Evolutionary conservation across 2,797 vertebrate species (phyloP).

Genomic region (Streptopelia turtur): DNA sequence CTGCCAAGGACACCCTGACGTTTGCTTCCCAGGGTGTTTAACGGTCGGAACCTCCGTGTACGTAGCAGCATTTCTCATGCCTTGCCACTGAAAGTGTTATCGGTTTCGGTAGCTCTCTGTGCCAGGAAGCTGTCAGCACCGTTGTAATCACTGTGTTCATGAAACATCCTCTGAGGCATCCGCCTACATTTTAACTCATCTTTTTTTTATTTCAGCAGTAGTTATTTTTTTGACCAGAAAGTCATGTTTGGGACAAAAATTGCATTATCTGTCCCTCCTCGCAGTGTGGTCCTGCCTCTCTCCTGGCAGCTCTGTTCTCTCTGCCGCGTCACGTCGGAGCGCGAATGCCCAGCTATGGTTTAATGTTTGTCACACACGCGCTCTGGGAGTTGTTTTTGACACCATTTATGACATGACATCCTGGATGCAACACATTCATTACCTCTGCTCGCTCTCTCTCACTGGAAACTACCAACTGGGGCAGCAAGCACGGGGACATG

Average conservation of each 20-base stretch:
- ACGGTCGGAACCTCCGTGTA: background rate
- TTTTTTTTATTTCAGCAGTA: background rate
- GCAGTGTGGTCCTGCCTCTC: background rate
- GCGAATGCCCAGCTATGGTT: background rate
- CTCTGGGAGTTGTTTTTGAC: background rate
- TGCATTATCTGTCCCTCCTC: background rate
- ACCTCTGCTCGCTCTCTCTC: background rate
- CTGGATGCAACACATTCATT: background rate
- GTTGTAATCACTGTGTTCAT: conserved; percentile 5
- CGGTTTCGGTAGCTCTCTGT: background rate
- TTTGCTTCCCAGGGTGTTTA: accelerated
- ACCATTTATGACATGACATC: background rate
- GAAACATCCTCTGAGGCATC: background rate
- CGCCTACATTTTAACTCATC: background rate
- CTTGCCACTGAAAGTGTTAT: background rate
- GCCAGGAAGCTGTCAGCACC: conserved; percentile 56
- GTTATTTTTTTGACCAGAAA: conserved; percentile 19
- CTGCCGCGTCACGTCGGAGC: background rate
- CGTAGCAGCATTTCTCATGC: background rate
- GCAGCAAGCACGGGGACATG: accelerated
- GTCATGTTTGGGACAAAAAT: background rate
- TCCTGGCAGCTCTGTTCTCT: background rate
- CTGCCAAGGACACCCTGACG: accelerated
- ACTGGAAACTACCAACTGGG: background rate
- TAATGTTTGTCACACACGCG: background rate